Percentiles rank a stretch among this genome's conserved stretches.
These are phyloP conservation scores for Aulostomus chinensis DNA, from an alignment of 2,797 vertebrate genomes.

Conservation along the genomic window DNA sequence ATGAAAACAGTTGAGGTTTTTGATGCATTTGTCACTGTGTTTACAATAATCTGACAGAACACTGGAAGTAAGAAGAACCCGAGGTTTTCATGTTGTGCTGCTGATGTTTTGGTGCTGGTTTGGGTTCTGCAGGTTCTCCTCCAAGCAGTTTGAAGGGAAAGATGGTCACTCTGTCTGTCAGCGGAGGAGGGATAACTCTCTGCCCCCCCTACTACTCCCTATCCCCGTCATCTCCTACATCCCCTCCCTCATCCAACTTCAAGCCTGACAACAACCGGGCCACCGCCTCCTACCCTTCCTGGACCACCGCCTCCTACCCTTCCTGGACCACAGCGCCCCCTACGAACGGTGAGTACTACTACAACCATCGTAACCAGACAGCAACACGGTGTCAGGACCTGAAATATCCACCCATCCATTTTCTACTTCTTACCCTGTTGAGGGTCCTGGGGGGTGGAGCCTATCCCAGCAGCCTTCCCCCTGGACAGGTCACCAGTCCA, in stretches of 20 bases:
- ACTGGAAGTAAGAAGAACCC: neutral
- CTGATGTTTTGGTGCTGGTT: neutral
- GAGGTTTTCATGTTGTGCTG: neutral
- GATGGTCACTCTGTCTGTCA: slow-evolving; percentile 46
- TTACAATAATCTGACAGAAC: neutral
- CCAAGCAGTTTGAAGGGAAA: slow-evolving; percentile 17
- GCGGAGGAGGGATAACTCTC: slow-evolving; percentile 20
- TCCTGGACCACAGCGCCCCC: slow-evolving; percentile 13
- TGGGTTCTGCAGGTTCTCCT: slow-evolving; percentile 9
- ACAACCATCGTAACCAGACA: too few species aligned
- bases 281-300: neutral
- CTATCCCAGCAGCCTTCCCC: too few species aligned
- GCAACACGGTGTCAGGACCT: neutral
- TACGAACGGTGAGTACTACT: slow-evolving; percentile 18
- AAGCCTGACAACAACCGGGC: neutral
- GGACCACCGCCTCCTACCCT: too few species aligned
- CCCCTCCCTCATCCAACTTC: neutral
- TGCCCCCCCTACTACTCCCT: slow-evolving; percentile 2
- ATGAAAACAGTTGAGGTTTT: too few species aligned
- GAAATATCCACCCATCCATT: neutral
- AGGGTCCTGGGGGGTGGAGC: too few species aligned
- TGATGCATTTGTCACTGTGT: too few species aligned
- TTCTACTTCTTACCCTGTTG: too few species aligned
- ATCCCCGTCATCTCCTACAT: neutral
- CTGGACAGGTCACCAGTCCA: too few species aligned